Conservation (phyloP, 2,113 vertebrate species). For the Vulpes ferrilata region DNA sequence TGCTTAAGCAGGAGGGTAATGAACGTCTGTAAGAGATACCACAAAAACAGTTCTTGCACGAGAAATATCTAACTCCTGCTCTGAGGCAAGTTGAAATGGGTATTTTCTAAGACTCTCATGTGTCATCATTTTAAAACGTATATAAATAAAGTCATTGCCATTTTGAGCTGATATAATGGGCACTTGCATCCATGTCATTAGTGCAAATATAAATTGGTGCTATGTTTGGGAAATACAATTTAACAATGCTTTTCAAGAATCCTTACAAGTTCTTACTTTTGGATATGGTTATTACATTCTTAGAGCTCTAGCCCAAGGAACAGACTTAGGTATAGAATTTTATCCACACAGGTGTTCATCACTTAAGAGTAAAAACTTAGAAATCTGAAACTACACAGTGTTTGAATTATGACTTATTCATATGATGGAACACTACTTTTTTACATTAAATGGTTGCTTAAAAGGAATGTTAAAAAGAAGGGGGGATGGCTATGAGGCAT, state of each 20-base stretch:
- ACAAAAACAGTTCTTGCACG: background rate
- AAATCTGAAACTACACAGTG: background rate
- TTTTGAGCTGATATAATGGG: background rate
- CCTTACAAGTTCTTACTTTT: background rate
- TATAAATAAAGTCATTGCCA: background rate
- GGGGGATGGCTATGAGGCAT: background rate
- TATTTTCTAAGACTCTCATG: background rate
- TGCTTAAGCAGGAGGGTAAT: background rate
- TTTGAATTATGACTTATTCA: background rate
- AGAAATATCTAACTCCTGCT: background rate
- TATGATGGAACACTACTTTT: background rate
- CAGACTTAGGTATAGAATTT: background rate
- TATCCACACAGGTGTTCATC: background rate
- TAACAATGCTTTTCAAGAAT: background rate
- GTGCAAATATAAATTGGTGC: background rate
- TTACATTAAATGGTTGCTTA: slow-evolving; percentile 2
- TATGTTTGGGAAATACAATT: background rate
- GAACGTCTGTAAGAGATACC: background rate
- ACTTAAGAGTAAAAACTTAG: background rate
- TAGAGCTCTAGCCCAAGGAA: background rate
- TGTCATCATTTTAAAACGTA: background rate
- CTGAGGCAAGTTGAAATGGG: background rate
- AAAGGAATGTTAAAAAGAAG: background rate
- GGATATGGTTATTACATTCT: background rate
- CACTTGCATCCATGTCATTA: background rate